Percentiles rank a stretch among this genome's conserved stretches.
These are phyloP conservation scores for Mycetomoellerius zeteki DNA, from an alignment of 1,140 invertebrate species.

Conservation along the genomic window DNA sequence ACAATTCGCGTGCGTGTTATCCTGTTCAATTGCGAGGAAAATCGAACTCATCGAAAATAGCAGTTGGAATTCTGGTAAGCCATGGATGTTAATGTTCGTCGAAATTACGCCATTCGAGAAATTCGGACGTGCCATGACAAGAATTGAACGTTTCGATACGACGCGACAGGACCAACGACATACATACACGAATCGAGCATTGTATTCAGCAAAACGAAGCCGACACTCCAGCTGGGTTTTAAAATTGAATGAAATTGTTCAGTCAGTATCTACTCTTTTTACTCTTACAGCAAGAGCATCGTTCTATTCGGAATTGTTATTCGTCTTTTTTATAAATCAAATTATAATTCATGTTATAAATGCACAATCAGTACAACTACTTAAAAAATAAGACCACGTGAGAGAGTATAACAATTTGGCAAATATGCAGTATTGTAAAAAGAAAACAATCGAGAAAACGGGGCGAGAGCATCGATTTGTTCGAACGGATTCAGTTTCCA, in stretches of 20 bases:
- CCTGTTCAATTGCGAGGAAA: slow-evolving; percentile 16
- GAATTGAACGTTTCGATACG: neutral
- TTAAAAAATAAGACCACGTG: neutral
- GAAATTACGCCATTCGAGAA: slow-evolving; percentile 25
- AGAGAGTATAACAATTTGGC: neutral
- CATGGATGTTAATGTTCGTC: slow-evolving; percentile 4
- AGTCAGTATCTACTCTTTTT: neutral
- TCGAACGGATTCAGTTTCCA: neutral
- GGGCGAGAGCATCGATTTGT: too few relatives aligned
- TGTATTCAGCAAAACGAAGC: neutral
- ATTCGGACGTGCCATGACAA: slow-evolving; percentile 16
- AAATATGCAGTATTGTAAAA: slow-evolving; percentile 3
- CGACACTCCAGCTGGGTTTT: neutral
- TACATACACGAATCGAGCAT: slow-evolving; percentile 6
- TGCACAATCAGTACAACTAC: neutral
- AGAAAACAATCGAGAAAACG: neutral
- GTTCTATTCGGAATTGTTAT: neutral
- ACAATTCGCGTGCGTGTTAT: slow-evolving; percentile 16
- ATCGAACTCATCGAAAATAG: slow-evolving; percentile 38
- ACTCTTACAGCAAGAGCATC: neutral
- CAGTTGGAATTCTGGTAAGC: slow-evolving; percentile 16
- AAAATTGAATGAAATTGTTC: slow-evolving; percentile 21
- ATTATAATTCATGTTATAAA: neutral
- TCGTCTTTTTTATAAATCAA: neutral
- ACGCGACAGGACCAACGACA: slow-evolving; percentile 18